phyloP scores from a whole-genome alignment of 1,140 invertebrate species.

The Globodera ellingtonae region DNA sequence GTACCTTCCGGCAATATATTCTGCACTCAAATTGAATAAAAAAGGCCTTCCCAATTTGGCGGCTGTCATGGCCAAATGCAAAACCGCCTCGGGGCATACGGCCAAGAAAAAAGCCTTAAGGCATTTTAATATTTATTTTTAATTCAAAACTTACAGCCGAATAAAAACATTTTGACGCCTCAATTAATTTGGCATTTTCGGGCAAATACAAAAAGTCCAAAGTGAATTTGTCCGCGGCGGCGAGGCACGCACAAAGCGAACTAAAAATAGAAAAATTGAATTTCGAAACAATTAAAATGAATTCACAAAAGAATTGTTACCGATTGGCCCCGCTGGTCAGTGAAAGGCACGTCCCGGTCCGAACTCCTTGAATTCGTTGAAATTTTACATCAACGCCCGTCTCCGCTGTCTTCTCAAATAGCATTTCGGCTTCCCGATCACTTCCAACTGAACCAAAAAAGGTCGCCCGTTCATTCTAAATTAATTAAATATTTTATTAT shows the following conservation, averaged over 20 bases:
- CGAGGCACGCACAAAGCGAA: conserved; percentile 90
- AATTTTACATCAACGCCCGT: conserved; percentile 86
- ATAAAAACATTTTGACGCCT: conserved; percentile 83
- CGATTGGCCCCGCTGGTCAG: conserved; percentile 72
- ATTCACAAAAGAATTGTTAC: conserved; percentile 48
- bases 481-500: background rate
- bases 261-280: conserved; percentile 69
- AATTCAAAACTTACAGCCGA: conserved; percentile 77
- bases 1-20: conserved; percentile 88
- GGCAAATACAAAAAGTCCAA: conserved; percentile 78
- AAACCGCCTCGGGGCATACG: conserved; percentile 83
- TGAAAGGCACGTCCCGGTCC: conserved; percentile 80
- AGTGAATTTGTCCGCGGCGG: conserved; percentile 89
- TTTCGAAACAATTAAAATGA: background rate
- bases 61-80: conserved; percentile 78
- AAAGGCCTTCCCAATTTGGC: conserved; percentile 79
- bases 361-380: conserved; percentile 76
- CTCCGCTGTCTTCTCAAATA: conserved; percentile 78
- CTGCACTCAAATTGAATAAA: conserved; percentile 91
- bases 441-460: conserved; percentile 93
- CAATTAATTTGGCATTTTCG: conserved; percentile 78
- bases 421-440: conserved; percentile 84
- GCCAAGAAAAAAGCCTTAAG: conserved; percentile 91
- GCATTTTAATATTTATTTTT: background rate
- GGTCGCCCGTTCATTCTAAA: conserved; percentile 73